phyloP scores from a whole-genome alignment of 2,888 invertebrate genomes.

The Mythimna albipuncta region DNA sequence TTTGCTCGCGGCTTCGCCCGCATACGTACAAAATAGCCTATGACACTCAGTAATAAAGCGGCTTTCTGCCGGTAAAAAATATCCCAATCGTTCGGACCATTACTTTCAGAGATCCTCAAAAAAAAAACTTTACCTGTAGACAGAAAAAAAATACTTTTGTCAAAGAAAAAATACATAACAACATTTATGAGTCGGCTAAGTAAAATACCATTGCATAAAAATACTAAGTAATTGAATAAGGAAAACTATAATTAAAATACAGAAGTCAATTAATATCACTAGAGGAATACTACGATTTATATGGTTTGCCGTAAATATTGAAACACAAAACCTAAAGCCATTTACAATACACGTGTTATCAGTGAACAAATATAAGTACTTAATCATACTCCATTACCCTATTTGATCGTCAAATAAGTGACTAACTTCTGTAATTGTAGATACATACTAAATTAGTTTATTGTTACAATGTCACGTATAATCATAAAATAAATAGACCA shows the following conservation, averaged over 20 bases:
- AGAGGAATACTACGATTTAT: background rate
- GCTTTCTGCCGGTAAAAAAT: too few species aligned
- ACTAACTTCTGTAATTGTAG: constrained; percentile 16
- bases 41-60: too few species aligned
- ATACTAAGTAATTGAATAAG: constrained; percentile 6
- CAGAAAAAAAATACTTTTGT: too few species aligned
- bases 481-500: background rate
- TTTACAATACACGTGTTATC: constrained; percentile 31
- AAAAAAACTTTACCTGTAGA: too few species aligned
- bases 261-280: background rate
- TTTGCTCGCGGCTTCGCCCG: too few species aligned
- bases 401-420: constrained; percentile 38
- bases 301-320: constrained; percentile 21
- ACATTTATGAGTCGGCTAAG: too few species aligned
- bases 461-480: constrained; percentile 5
- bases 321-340: constrained; percentile 45
- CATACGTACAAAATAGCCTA: too few species aligned
- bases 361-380: constrained; percentile 20
- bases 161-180: too few species aligned
- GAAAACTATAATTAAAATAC: constrained; percentile 9
- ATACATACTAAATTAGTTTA: background rate
- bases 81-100: too few species aligned
- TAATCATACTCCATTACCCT: constrained; percentile 23
- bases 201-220: constrained; percentile 13
- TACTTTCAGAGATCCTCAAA: too few species aligned